Percentiles rank a stretch among this genome's conserved stretches.
Evolutionary conservation across 2,797 vertebrate species (phyloP).

Genomic region (Tokudaia muenninki): DNA sequence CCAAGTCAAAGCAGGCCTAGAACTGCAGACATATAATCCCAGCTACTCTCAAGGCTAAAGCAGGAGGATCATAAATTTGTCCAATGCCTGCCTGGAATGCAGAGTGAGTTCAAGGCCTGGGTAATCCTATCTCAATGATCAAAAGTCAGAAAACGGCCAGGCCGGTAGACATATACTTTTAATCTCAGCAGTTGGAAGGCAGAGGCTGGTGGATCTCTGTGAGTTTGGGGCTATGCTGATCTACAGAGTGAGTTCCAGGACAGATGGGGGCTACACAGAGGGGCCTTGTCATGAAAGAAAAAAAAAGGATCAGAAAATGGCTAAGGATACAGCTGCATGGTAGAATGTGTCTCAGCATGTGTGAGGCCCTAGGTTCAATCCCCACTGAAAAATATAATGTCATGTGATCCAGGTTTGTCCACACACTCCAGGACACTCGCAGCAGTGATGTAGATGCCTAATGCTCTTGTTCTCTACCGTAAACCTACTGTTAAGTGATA

Average conservation of each 20-base stretch:
- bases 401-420: not conserved
- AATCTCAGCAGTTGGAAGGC: not conserved
- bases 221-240: not conserved
- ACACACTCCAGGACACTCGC: not conserved
- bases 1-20: not conserved
- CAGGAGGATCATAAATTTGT: not conserved
- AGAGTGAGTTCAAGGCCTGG: not conserved
- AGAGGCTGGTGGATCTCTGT: not conserved
- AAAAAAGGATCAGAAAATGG: not conserved
- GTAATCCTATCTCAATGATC: not conserved
- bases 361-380: not conserved
- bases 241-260: not conserved
- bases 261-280: not conserved
- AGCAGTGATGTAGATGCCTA: not conserved
- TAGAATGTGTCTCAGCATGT: not conserved
- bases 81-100: not conserved
- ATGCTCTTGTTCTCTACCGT: not conserved
- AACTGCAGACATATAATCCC: not conserved
- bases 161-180: not conserved
- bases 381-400: not conserved
- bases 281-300: not conserved
- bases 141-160: not conserved
- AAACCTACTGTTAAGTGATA: not conserved
- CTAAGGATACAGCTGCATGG: not conserved
- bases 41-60: not conserved